Conservation (phyloP, 2,113 vertebrate genomes). For the Poecilia latipinna region DNA sequence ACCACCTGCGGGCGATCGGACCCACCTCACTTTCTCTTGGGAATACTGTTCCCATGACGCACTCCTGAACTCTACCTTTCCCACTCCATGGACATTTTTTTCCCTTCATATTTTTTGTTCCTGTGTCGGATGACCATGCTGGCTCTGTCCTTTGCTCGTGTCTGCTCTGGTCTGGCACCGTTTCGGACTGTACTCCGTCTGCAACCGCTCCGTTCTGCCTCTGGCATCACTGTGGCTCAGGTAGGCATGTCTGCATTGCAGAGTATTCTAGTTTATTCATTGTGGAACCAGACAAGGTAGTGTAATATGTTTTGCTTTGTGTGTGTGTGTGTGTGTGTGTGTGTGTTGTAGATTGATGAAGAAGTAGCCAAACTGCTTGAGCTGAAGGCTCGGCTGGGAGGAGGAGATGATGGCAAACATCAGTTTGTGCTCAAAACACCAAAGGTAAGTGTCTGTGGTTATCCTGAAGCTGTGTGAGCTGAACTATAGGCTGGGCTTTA, state of each 20-base stretch:
- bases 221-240: constrained; percentile 77
- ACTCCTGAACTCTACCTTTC: constrained; percentile 30
- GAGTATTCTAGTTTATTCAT: background rate
- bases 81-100: background rate
- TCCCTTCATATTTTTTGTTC: background rate
- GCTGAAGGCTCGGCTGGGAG: constrained; percentile 88
- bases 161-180: constrained; percentile 55
- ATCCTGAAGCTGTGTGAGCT: no score
- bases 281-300: background rate
- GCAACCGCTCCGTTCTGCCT: constrained; percentile 39
- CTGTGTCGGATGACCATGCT: constrained; percentile 55
- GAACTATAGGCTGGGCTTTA: no score
- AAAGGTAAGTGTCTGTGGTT: constrained; percentile 82
- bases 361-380: constrained; percentile 91
- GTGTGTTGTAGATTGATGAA: constrained; percentile 79
- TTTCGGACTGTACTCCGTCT: constrained; percentile 33
- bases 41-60: constrained; percentile 24
- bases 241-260: constrained; percentile 51
- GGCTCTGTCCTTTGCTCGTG: constrained; percentile 56
- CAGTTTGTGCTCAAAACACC: constrained; percentile 96
- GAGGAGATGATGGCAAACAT: constrained; percentile 88
- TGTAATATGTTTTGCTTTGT: background rate
- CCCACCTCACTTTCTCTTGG: constrained; percentile 11
- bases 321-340: background rate
- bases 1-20: constrained; percentile 8